Base-by-base conservation (phyloP, 2,113 vertebrate genomes). In the Cyprinodon brontotheroides region DNA sequence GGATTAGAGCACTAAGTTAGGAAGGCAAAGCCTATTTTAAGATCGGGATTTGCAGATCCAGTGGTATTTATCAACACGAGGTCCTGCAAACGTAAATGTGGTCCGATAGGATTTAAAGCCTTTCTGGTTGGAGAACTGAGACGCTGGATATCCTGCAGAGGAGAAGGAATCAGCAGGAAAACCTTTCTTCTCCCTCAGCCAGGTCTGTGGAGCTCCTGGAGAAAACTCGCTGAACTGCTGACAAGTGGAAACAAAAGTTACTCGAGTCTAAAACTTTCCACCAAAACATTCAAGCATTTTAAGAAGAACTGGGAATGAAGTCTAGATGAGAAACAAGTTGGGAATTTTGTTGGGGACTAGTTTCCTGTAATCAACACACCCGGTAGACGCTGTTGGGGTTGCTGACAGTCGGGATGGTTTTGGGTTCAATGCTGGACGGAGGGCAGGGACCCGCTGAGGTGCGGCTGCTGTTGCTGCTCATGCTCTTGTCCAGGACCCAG, bases 321-420 rank as follows among this genome's bases (percentile, higher is more conserved):
- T 4, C 15, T 61, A 36, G 17, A 45, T 37, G 0, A 47, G 4
- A 40, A 43, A 11, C 5, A 9, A 41, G 22, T 61, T 40, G 48
- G 6, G 36, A 47, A 20, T 36, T 29, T 43, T 1, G 4, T 1
- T 4, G 3, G n/a, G 8, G 6, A 7, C 1, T 39, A n/a, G 17
- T 14, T 41, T 39, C 14, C 29, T 5, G 29, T 40, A 0, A 10
- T 41, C 9, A 3, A 67, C 88, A 69, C 80, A 97, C 97, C 96
- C 97, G 94, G 84, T 99, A 99, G 67, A 99, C 86, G 1, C 98
- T 99, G 91, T 97, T 99, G 3, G 98, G 97, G 82, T 99, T 99
- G 93, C 92, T 96, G 84, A 99, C 96, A 0, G 96, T 98, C 0
- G 97, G 97, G 79, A 95, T 95, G 79, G 81, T 93, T 82, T 94